phyloP scores from a whole-genome alignment of 1,140 invertebrate genomes.

The Adelges cooleyi region DNA sequence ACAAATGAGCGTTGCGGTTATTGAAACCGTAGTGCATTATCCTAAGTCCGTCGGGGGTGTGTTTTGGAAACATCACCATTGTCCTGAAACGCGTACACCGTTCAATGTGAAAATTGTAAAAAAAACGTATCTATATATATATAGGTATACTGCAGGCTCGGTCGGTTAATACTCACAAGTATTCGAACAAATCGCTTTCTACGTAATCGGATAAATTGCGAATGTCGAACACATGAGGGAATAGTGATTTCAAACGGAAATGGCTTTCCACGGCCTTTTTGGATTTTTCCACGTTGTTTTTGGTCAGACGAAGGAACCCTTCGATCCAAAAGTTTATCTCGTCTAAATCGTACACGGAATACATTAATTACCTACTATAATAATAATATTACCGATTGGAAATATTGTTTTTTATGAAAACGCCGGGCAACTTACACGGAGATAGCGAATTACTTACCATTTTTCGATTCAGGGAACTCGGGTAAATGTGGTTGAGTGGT shows the following conservation, averaged over 20 bases:
- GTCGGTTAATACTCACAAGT: constrained; percentile 26
- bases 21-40: constrained; percentile 8
- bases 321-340: constrained; percentile 28
- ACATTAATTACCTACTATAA: too few species aligned
- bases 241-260: constrained; percentile 19
- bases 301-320: constrained; percentile 19
- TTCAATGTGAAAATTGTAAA: not conserved
- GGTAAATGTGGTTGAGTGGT: constrained; percentile 34
- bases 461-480: constrained; percentile 28
- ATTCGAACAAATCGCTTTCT: constrained; percentile 17
- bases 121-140: too few species aligned
- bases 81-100: too few species aligned
- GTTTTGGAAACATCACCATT: constrained; percentile 26
- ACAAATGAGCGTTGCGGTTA: not conserved
- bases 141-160: too few species aligned
- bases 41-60: constrained; percentile 23
- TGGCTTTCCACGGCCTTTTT: constrained; percentile 10
- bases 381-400: too few species aligned
- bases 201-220: not conserved
- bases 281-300: constrained; percentile 18
- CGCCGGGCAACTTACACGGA: too few species aligned
- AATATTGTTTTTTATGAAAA: too few species aligned
- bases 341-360: too few species aligned
- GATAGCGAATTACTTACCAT: not conserved
- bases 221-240: constrained; percentile 1